Percentiles rank a stretch among this genome's conserved stretches.
Conservation (phyloP, 1,140 invertebrate genomes). For the Trichonephila clavipes region DNA sequence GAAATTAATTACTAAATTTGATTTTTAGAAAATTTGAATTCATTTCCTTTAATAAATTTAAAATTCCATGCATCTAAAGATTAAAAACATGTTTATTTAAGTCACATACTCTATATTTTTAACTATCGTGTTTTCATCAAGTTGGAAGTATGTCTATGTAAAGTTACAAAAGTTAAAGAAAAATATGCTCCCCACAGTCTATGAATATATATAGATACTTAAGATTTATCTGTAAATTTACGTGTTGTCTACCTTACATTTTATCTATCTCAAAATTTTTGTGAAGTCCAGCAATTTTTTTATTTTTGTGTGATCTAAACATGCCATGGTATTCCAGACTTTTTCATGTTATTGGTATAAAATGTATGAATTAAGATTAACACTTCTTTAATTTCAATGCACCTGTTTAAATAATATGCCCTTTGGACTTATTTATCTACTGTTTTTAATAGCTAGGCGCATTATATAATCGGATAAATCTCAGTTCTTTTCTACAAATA, state of each 20-base stretch:
- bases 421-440: too few relatives aligned
- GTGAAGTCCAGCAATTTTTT: neutral
- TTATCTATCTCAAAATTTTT: neutral
- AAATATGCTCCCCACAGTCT: neutral
- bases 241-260: neutral
- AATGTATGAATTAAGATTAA: too few relatives aligned
- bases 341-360: too few relatives aligned
- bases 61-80: neutral
- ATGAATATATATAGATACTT: conserved; percentile 13
- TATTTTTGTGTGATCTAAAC: too few relatives aligned
- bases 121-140: neutral
- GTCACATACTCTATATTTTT: neutral
- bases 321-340: too few relatives aligned
- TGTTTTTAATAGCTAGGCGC: too few relatives aligned
- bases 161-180: neutral
- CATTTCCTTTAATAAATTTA: neutral
- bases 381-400: too few relatives aligned
- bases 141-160: neutral
- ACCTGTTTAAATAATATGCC: too few relatives aligned
- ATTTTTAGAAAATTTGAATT: neutral
- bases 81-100: neutral
- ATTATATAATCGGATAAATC: too few relatives aligned
- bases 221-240: neutral
- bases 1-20: neutral
- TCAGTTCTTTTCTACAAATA: too few relatives aligned